Percentiles rank a stretch among this genome's conserved stretches.
phyloP scores from a whole-genome alignment of 2,888 invertebrate genomes.

The Lithophane socia region DNA sequence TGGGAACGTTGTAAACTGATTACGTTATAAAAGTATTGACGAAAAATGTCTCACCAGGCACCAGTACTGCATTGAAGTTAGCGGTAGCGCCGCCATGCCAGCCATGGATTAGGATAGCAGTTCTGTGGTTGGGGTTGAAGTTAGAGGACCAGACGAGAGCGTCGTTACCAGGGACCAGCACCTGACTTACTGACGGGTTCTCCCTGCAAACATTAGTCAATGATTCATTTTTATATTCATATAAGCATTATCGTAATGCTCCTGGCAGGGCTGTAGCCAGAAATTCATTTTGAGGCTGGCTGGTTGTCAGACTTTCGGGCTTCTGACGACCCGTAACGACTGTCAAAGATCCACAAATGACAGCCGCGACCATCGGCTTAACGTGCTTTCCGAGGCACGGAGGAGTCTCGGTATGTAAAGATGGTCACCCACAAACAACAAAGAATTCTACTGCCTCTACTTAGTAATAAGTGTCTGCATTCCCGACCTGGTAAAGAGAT shows the following conservation, averaged over 20 bases:
- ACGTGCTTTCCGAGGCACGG: too few relatives aligned
- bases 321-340: too few relatives aligned
- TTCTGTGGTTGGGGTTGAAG: slow-evolving; percentile 1
- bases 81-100: neutral
- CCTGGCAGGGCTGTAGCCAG: too few relatives aligned
- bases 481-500: slow-evolving; percentile 20
- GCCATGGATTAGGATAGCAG: slow-evolving; percentile 14
- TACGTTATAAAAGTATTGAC: neutral
- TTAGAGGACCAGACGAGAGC: neutral
- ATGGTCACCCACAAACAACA: too few relatives aligned
- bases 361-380: too few relatives aligned
- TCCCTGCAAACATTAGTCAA: neutral
- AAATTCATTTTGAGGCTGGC: too few relatives aligned
- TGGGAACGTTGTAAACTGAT: too few relatives aligned
- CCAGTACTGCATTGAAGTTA: neutral
- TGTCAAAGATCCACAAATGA: too few relatives aligned
- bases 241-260: neutral
- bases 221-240: neutral
- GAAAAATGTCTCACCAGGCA: neutral
- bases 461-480: too few relatives aligned
- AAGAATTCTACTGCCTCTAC: too few relatives aligned
- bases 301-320: too few relatives aligned
- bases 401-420: too few relatives aligned
- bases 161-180: slow-evolving; percentile 1
- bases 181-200: slow-evolving; percentile 19